phyloP scores from a whole-genome alignment of 2,113 vertebrate genomes.

The Brachionichthys hirsutus region DNA sequence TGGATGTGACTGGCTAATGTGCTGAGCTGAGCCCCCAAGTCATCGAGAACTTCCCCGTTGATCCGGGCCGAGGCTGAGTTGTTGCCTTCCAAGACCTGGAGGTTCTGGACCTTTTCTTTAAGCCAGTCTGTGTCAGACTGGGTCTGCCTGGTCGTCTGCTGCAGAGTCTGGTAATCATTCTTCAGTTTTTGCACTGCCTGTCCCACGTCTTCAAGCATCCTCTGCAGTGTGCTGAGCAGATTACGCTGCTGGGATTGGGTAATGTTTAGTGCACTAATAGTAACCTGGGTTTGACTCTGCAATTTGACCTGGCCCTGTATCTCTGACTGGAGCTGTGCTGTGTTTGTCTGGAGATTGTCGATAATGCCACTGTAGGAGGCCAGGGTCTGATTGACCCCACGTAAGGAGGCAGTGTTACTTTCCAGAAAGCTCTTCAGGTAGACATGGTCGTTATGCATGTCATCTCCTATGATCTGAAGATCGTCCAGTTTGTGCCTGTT shows the following conservation, averaged over 20 bases:
- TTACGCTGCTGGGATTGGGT: conserved; percentile 90
- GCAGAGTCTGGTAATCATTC: conserved; percentile 92
- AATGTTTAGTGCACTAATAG: conserved; percentile 87
- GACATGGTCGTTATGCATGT: conserved; percentile 83
- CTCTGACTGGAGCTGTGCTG: conserved; percentile 85
- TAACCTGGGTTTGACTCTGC: conserved; percentile 82
- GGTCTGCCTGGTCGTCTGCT: conserved; percentile 88
- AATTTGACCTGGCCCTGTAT: conserved; percentile 87
- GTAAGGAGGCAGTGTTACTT: conserved; percentile 87
- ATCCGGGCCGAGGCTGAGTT: conserved; percentile 87
- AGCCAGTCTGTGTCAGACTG: conserved; percentile 88
- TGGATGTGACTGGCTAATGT: conserved; percentile 87
- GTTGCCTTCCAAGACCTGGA: conserved; percentile 88
- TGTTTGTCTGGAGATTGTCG: conserved; percentile 86
- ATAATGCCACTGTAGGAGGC: conserved; percentile 86
- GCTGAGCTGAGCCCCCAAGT: conserved; percentile 87
- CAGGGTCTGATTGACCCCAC: conserved; percentile 88
- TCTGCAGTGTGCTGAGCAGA: conserved; percentile 85
- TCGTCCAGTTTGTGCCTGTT: conserved; percentile 88
- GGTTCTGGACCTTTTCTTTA: conserved; percentile 91
- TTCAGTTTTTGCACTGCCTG: conserved; percentile 90
- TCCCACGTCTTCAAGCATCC: conserved; percentile 88
- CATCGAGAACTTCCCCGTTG: conserved; percentile 90
- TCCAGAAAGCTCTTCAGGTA: conserved; percentile 88
- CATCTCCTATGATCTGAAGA: conserved; percentile 82